A percentile compares a stretch with the other conserved stretches of the same genome.
Evolutionary conservation across 2,888 invertebrate species (phyloP).

Genomic region (Lacanobia wlatinum): DNA sequence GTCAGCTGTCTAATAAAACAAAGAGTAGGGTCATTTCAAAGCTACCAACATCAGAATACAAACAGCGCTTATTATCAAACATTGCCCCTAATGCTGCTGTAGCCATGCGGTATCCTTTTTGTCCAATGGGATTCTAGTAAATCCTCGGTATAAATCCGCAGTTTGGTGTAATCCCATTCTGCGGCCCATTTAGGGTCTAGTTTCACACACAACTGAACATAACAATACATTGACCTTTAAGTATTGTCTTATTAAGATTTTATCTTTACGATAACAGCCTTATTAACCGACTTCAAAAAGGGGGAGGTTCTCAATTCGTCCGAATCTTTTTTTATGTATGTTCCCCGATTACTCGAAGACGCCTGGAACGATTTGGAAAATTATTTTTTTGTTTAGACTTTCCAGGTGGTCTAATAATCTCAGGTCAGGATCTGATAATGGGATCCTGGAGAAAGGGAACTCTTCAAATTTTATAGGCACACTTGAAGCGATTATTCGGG

Average conservation of each 20-base stretch:
- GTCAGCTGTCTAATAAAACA: slow-evolving; percentile 45
- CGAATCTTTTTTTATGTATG: no score
- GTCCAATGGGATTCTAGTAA: slow-evolving; percentile 81
- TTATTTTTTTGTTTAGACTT: no score
- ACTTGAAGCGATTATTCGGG: no score
- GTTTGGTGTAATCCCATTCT: slow-evolving; percentile 85
- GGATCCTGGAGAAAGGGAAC: no score
- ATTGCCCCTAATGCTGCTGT: slow-evolving; percentile 78
- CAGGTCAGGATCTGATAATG: no score
- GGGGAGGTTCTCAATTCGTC: no score
- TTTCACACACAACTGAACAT: slow-evolving; percentile 81
- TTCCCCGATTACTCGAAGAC: no score
- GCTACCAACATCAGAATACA: slow-evolving; percentile 66
- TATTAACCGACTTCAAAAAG: not conserved
- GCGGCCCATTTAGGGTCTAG: slow-evolving; percentile 76
- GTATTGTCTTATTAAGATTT: slow-evolving; percentile 64
- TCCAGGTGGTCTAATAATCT: no score
- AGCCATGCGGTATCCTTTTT: slow-evolving; percentile 79
- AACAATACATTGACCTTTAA: slow-evolving; percentile 75
- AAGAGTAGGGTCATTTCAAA: slow-evolving; percentile 38
- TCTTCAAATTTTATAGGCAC: no score
- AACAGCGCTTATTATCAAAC: slow-evolving; percentile 79
- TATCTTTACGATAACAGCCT: slow-evolving; percentile 46
- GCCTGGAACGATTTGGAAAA: no score
- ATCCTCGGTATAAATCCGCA: slow-evolving; percentile 86